Evolutionary conservation across 2,113 vertebrate genomes (phyloP), one percentile per base, ranked within the genome.

Genomic region (Lophotis ruficrista): DNA sequence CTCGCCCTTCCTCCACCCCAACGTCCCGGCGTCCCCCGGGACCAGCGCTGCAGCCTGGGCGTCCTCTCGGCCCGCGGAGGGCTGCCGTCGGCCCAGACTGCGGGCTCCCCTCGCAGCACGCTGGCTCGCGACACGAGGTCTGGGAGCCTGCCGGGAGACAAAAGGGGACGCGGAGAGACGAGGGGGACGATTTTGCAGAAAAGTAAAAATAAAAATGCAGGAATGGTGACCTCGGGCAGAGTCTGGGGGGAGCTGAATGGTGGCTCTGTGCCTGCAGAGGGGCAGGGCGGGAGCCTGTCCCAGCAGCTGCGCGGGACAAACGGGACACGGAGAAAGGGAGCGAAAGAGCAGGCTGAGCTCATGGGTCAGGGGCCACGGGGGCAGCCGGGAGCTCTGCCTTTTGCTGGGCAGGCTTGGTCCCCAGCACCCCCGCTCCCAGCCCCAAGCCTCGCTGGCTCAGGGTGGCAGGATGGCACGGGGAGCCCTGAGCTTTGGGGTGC

Each of bases 221-320:
- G 90, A 90, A 89, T 89, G 92, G 56, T 68, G 97, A 96, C 96
- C 94, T 87, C 43, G 0, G 69, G 66, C 88, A 92, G 70, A 53
- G 93, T 58, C 71, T 8, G 5, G 10, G 37, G 93, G 77, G 60
- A 72, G 37, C 62, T 96, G 93, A 97, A 97, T 96, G 91, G 95
- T 27, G 84, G 43, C 89, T 97, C 96, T 97, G 94, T 97, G 90
- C 81, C 5, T 37, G 45, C 10, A 0, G 35, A 71, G 81, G 66
- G 35, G 27, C 93, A 92, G 97, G 90, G 87, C 57, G 73, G 56
- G 47, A 94, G 91, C 38, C 57, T 56, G 62, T 79, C 84, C 71
- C 72, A 35, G 80, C 96, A 94, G 93, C 96, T 97, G 94, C 66
- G 60, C 0, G 5, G 69, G 91, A 93, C 80, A 95, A 90, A 79